phyloP scores from a whole-genome alignment of 92 coral and sea anemone species.

The Anthopleura xanthogrammica region DNA sequence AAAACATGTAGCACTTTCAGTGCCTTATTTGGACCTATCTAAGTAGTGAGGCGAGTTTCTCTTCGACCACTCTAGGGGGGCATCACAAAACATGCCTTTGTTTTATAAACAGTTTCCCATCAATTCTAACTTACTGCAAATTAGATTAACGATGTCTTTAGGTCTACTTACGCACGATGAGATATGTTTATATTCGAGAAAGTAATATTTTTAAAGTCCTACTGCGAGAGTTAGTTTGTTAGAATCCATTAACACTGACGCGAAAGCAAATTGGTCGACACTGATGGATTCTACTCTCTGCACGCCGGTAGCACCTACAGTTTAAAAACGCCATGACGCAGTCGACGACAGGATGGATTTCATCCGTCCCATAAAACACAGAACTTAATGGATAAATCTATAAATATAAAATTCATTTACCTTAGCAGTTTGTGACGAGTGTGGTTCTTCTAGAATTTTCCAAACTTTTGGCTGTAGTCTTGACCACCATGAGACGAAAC shows the following conservation, averaged over 20 bases:
- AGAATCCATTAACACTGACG: not conserved
- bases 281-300: not conserved
- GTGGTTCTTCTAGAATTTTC: constrained; percentile 89
- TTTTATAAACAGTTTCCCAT: not conserved
- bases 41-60: too few species aligned
- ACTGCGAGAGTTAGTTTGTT: not conserved
- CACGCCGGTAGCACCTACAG: not conserved
- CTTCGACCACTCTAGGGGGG: not conserved
- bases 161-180: not conserved
- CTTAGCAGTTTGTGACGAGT: constrained; percentile 84
- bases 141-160: not conserved
- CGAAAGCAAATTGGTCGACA: not conserved
- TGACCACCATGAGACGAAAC: constrained; percentile 80
- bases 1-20: too few species aligned
- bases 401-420: constrained; percentile 30
- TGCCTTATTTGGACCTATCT: too few species aligned
- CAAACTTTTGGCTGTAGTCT: constrained; percentile 74
- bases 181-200: not conserved
- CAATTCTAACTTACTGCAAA: not conserved
- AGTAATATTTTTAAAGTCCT: not conserved
- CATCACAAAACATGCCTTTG: not conserved
- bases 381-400: not conserved
- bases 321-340: not conserved
- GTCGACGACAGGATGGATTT: not conserved
- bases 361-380: not conserved